A percentile compares a stretch with the other conserved stretches of the same genome.
These are phyloP conservation scores for Pseudoips prasinana DNA, from an alignment of 2,888 invertebrate species.

Conservation along the genomic window DNA sequence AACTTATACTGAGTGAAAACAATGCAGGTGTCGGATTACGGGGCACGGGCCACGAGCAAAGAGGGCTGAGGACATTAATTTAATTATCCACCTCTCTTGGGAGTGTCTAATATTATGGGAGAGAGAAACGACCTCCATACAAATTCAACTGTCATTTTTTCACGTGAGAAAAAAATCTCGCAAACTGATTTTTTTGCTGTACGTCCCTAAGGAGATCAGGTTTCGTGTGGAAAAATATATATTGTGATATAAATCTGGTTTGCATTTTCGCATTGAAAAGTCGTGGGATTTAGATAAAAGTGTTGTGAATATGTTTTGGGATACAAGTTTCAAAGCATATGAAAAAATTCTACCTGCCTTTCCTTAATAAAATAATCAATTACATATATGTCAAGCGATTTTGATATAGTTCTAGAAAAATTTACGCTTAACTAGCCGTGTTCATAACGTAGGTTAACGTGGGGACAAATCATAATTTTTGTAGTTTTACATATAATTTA, in stretches of 20 bases:
- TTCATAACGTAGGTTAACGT: too few relatives aligned
- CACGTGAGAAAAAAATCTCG: constrained; percentile 80
- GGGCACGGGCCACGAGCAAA: constrained; percentile 59
- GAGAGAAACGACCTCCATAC: constrained; percentile 66
- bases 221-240: constrained; percentile 63
- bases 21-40: constrained; percentile 80
- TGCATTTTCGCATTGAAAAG: constrained; percentile 38
- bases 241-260: constrained; percentile 59
- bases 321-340: neutral
- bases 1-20: constrained; percentile 55
- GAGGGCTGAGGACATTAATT: constrained; percentile 79
- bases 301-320: neutral
- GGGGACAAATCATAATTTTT: too few relatives aligned
- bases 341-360: too few relatives aligned
- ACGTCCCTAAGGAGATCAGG: constrained; percentile 70
- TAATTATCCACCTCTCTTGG: constrained; percentile 74
- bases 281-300: constrained; percentile 17
- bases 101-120: constrained; percentile 74
- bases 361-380: too few relatives aligned
- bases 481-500: too few relatives aligned
- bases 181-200: constrained; percentile 65
- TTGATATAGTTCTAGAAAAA: too few relatives aligned
- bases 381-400: too few relatives aligned
- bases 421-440: too few relatives aligned
- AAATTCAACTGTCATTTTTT: constrained; percentile 77